Percentiles rank a stretch among this genome's conserved stretches.
These are phyloP conservation scores for Cheilosia vulpina DNA, from an alignment of 2,888 invertebrate species.

Conservation along the genomic window DNA sequence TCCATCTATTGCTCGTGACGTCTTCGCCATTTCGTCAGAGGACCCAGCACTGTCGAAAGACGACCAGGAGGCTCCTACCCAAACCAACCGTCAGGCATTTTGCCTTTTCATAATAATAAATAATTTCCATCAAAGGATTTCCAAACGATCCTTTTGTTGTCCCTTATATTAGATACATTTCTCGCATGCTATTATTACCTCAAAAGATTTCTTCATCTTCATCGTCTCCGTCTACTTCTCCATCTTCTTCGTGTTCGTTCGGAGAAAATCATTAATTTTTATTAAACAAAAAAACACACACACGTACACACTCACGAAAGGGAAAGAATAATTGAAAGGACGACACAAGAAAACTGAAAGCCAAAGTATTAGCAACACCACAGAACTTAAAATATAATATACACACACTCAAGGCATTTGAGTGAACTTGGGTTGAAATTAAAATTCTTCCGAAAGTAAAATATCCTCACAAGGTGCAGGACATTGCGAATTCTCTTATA, in stretches of 20 bases:
- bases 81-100: slow-evolving; percentile 27
- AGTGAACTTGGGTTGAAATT: slow-evolving; percentile 49
- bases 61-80: neutral
- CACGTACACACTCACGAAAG: too few relatives aligned
- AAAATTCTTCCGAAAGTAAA: slow-evolving; percentile 53
- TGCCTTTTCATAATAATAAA: slow-evolving; percentile 63
- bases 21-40: slow-evolving; percentile 3
- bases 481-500: slow-evolving; percentile 54
- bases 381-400: slow-evolving; percentile 10
- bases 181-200: slow-evolving; percentile 70
- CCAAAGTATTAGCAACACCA: slow-evolving; percentile 40
- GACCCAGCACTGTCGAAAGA: slow-evolving; percentile 10
- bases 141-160: slow-evolving; percentile 66
- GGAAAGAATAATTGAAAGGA: slow-evolving; percentile 37
- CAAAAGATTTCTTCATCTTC: slow-evolving; percentile 38
- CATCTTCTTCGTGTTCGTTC: slow-evolving; percentile 21
- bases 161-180: slow-evolving; percentile 67
- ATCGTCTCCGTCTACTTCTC: slow-evolving; percentile 4
- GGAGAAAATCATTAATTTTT: slow-evolving; percentile 69
- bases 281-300: slow-evolving; percentile 38
- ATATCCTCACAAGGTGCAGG: slow-evolving; percentile 52
- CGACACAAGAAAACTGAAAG: slow-evolving; percentile 46
- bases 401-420: neutral
- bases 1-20: slow-evolving; percentile 43
- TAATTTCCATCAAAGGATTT: slow-evolving; percentile 73